These are phyloP conservation scores for Syrista parreyssii DNA, from an alignment of 2,888 invertebrate species.

Conservation along the genomic window DNA sequence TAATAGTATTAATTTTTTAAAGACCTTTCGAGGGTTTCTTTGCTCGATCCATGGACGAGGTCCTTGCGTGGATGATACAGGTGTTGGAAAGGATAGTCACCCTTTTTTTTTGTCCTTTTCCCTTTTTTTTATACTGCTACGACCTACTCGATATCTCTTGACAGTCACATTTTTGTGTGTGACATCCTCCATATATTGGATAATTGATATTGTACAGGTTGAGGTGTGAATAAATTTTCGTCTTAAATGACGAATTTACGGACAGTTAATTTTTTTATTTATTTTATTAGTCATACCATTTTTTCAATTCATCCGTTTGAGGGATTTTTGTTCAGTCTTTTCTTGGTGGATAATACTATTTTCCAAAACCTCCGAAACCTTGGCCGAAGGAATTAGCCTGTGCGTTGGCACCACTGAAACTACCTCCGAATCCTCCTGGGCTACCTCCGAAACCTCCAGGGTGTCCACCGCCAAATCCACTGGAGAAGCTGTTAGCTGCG, in stretches of 20 bases:
- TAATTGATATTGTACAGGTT: too few relatives aligned
- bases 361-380: background rate
- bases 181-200: too few relatives aligned
- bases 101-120: too few relatives aligned
- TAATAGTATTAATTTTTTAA: slow-evolving; percentile 48
- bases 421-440: slow-evolving; percentile 10
- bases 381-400: background rate
- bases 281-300: slow-evolving; percentile 22
- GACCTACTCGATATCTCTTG: too few relatives aligned
- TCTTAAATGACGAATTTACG: too few relatives aligned
- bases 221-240: too few relatives aligned
- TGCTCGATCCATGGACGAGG: slow-evolving; percentile 10
- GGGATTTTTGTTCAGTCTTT: slow-evolving; percentile 25
- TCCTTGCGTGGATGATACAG: too few relatives aligned
- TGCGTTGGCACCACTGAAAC: background rate
- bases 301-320: slow-evolving; percentile 41
- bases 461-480: slow-evolving; percentile 9
- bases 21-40: slow-evolving; percentile 44
- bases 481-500: slow-evolving; percentile 4
- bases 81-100: too few relatives aligned
- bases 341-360: background rate
- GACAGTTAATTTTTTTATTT: too few relatives aligned
- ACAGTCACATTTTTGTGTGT: too few relatives aligned
- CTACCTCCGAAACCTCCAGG: background rate
- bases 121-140: too few relatives aligned